Conservation (phyloP, 2,113 vertebrate genomes). For the Perca schrenkii region DNA sequence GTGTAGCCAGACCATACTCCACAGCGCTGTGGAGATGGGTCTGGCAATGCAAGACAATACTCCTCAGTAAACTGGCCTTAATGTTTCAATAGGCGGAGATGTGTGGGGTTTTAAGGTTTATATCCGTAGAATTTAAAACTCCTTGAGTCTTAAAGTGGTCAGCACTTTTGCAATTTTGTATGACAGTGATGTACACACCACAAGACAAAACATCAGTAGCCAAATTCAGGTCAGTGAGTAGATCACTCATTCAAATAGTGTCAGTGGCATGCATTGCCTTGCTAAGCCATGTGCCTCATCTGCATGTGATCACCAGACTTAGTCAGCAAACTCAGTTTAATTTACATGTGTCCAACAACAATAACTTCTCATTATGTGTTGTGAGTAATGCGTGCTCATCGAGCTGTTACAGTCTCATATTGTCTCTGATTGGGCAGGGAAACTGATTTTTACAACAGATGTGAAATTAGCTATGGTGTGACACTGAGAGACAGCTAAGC, state of each 20-base stretch:
- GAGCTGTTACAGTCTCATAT: conserved; percentile 3
- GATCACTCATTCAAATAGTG: conserved; percentile 6
- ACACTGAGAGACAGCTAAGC: conserved; percentile 17
- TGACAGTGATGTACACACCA: conserved; percentile 8
- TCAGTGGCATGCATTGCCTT: neutral
- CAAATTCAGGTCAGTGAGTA: conserved; percentile 7
- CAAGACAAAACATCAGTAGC: neutral
- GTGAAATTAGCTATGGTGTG: conserved; percentile 34
- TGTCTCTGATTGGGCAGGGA: conserved; percentile 6
- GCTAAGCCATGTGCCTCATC: neutral
- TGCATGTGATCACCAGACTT: conserved; percentile 4
- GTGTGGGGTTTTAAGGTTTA: neutral
- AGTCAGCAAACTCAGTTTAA: neutral
- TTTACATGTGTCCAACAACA: conserved; percentile 23
- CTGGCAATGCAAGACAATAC: no score
- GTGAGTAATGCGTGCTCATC: neutral
- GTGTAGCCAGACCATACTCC: no score
- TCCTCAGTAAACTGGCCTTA: no score
- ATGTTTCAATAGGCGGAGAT: neutral
- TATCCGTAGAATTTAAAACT: neutral
- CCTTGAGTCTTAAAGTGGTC: neutral
- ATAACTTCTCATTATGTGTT: conserved; percentile 15
- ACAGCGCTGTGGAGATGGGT: no score
- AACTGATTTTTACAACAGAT: conserved; percentile 25
- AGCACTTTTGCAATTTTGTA: neutral